Conservation (phyloP, 2,113 vertebrate genomes). For the Laterallus jamaicensis region DNA sequence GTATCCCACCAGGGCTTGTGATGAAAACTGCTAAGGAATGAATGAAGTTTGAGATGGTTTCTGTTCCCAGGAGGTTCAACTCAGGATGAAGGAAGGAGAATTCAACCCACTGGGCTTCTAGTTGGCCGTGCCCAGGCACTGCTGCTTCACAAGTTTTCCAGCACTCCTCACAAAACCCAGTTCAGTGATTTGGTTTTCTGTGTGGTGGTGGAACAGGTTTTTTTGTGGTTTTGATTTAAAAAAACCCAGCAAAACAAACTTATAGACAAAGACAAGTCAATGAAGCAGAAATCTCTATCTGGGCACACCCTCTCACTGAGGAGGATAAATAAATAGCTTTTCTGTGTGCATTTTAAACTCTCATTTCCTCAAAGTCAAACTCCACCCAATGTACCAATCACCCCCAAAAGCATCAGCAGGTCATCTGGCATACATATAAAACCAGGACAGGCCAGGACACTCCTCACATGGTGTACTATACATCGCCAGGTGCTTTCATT, state of each 20-base stretch:
- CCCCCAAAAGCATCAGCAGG: neutral
- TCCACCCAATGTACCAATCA: conserved; percentile 46
- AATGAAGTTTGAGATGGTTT: neutral
- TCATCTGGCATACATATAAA: conserved; percentile 21
- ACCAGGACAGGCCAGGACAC: neutral
- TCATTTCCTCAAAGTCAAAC: conserved; percentile 22
- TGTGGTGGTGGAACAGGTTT: neutral
- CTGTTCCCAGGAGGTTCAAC: neutral
- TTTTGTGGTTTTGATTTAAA: neutral
- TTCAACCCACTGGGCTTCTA: fast-evolving
- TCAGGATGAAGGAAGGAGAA: neutral
- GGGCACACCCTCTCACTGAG: conserved; percentile 4
- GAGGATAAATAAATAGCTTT: conserved; percentile 14
- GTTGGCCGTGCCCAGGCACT: neutral
- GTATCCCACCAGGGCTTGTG: neutral
- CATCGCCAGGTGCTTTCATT: neutral
- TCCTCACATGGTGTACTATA: neutral
- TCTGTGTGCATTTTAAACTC: neutral
- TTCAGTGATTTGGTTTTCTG: neutral
- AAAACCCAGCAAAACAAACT: neutral
- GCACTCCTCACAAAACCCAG: neutral
- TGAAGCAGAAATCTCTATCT: conserved; percentile 17
- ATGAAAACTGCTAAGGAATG: neutral
- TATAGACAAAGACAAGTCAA: neutral
- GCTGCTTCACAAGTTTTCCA: conserved; percentile 32